Base-by-base conservation (phyloP, 1,140 invertebrate genomes). In the Calephelis virginiensis region DNA sequence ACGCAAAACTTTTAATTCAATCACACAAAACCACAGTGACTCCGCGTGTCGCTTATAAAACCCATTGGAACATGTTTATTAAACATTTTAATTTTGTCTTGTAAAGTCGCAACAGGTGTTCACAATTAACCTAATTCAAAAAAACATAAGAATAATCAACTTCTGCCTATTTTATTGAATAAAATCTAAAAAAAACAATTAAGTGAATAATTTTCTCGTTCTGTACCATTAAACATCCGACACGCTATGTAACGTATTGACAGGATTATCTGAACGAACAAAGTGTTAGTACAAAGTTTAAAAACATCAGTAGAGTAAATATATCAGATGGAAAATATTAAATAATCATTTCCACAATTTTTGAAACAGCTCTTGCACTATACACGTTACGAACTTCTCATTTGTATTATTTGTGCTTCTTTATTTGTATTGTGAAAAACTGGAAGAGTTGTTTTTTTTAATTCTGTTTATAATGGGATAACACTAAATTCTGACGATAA, bases 171-270 rank as follows among this genome's bases (percentile, higher is more conserved):
- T 56, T 56, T 56, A 56, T 56, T 56, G 12, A 56, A 56, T 56
- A 56, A 56, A 56, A 56, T 11, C 10, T 56, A 28, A 65, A 28
- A n/a, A 63, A 61, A 66, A 48, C 50, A 53, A 65, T 53, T 60
- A 61, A 43, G 40, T 69, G 64, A 65, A 65, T 64, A 66, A 61
- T 67, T 66, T 68, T 69, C 64, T 53, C 62, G 72, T 71, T 64
- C 67, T 63, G 64, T 72, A 74, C 68, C 65, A 74, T 74, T 76
- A 73, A 71, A 63, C 67, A 70, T 74, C 74, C 69, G 74, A 74
- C 70, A 74, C 68, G 69, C 66, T 60, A 73, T 60, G 75, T 73
- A 75, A 73, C 60, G 61, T 70, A 70, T 69, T 70, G 59, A 66
- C 61, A 68, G 68, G 66, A 70, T 72, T 70, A 67, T 67, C 67